Evolutionary conservation across 2,888 invertebrate species (phyloP).

Genomic region (Luperina nickerlii): DNA sequence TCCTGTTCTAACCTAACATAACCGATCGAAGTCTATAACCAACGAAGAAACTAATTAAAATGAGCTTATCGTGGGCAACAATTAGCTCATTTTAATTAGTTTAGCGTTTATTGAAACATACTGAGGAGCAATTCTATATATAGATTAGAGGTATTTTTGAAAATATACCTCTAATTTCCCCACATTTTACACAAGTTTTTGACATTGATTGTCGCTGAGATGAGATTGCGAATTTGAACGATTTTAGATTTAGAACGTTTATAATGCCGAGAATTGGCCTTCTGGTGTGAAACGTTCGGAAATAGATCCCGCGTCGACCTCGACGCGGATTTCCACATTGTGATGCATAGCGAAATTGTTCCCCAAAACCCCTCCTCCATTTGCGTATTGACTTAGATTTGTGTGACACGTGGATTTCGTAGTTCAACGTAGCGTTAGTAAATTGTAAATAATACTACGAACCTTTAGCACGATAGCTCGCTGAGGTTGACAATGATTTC

Average conservation of each 20-base stretch:
- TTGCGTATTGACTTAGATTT: conserved; percentile 3
- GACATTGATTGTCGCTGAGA: neutral
- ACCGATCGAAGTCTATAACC: neutral
- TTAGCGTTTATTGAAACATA: neutral
- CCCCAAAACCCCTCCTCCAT: neutral
- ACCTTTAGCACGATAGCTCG: neutral
- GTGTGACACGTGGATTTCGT: conserved; percentile 3
- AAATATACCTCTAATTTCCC: neutral
- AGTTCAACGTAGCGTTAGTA: neutral
- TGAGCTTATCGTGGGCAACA: neutral
- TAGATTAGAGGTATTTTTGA: neutral
- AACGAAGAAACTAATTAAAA: neutral
- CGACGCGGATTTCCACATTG: neutral
- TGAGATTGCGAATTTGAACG: neutral
- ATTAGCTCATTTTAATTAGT: conserved; percentile 1
- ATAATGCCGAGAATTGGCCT: neutral
- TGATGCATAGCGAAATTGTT: conserved; percentile 1
- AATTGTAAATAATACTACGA: conserved; percentile 1
- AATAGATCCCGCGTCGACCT: neutral
- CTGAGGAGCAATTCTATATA: neutral
- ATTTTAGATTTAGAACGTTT: neutral
- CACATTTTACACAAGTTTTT: neutral
- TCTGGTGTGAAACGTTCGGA: conserved; percentile 6
- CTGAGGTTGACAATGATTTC: neutral
- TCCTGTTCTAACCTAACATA: neutral